These are phyloP conservation scores for Melanostigma gelatinosum DNA, from an alignment of 2,113 vertebrate genomes.

Conservation along the genomic window DNA sequence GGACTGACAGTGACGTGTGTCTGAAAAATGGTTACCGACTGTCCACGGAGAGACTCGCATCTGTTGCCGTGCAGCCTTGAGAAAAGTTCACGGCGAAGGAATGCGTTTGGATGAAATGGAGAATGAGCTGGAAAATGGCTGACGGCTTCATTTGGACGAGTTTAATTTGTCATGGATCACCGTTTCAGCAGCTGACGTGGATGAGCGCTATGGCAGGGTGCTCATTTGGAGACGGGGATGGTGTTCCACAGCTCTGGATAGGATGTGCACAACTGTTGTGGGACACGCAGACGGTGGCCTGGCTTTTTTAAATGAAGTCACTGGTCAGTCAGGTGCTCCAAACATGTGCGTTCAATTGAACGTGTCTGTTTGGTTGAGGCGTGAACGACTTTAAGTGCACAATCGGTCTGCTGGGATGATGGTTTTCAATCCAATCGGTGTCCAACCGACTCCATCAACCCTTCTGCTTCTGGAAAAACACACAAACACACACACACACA, in stretches of 20 bases:
- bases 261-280: neutral
- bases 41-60: neutral
- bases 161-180: conserved; percentile 35
- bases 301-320: conserved; percentile 30
- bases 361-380: neutral
- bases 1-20: neutral
- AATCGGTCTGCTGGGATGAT: conserved; percentile 53
- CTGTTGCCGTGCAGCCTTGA: conserved; percentile 2
- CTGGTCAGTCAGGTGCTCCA: conserved; percentile 34
- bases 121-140: conserved; percentile 19
- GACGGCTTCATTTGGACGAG: conserved; percentile 26
- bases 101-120: conserved; percentile 17
- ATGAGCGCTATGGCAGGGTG: conserved; percentile 4
- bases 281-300: conserved; percentile 37
- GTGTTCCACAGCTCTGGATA: conserved; percentile 14
- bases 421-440: conserved; percentile 67
- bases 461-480: conserved; percentile 12
- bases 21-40: neutral
- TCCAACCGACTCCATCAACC: conserved; percentile 55
- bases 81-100: conserved; percentile 12
- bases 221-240: conserved; percentile 9
- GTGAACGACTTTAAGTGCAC: conserved; percentile 34
- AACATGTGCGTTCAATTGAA: neutral
- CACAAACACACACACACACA: conserved; percentile 8
- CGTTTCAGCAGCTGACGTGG: conserved; percentile 27